These are phyloP conservation scores for Anolis sagrei DNA, from an alignment of 2,113 vertebrate species.

Conservation along the genomic window DNA sequence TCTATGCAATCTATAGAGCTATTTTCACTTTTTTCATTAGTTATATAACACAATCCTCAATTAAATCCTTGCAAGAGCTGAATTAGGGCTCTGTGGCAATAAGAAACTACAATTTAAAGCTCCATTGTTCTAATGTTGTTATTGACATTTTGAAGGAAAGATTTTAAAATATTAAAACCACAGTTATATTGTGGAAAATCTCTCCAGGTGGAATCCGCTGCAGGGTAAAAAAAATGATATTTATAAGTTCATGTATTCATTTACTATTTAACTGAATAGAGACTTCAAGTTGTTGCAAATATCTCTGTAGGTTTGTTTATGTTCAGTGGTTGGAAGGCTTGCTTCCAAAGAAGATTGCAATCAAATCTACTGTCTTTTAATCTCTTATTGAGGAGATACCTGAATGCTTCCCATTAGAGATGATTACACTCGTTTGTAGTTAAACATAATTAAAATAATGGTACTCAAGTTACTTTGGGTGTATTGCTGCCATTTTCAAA, in stretches of 20 bases:
- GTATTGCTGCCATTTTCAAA: constrained; percentile 41
- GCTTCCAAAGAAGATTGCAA: constrained; percentile 35
- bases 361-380: constrained; percentile 43
- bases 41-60: constrained; percentile 27
- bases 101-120: constrained; percentile 40
- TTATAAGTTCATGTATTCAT: constrained; percentile 32
- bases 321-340: constrained; percentile 41
- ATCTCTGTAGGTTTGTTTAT: background rate
- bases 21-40: constrained; percentile 42
- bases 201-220: constrained; percentile 29
- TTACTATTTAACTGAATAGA: constrained; percentile 34
- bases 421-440: constrained; percentile 49
- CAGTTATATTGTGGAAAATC: constrained; percentile 2
- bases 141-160: constrained; percentile 24
- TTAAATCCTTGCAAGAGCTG: constrained; percentile 33
- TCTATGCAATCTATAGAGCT: constrained; percentile 38
- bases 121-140: constrained; percentile 31
- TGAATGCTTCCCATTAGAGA: constrained; percentile 61
- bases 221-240: constrained; percentile 33
- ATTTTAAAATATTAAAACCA: constrained; percentile 12
- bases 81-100: constrained; percentile 35
- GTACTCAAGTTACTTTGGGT: constrained; percentile 54
- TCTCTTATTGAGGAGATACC: constrained; percentile 54
- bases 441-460: constrained; percentile 65
- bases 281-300: constrained; percentile 7